phyloP scores from a whole-genome alignment of 2,797 vertebrate species.

The Holocentrus rufus region DNA sequence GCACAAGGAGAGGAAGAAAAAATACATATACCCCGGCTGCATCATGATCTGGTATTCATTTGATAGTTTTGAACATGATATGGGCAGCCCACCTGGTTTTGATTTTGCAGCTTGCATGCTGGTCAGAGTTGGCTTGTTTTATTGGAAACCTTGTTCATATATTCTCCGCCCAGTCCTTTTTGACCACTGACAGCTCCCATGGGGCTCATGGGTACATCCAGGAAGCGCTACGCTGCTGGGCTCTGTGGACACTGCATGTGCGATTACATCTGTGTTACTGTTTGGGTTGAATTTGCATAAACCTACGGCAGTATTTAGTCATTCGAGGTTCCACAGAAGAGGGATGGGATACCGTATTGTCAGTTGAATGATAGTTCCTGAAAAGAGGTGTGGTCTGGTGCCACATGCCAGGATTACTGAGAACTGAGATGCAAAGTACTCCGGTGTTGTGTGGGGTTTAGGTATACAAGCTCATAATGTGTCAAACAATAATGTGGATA shows the following conservation, averaged over 20 bases:
- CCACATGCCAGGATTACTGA: conserved; percentile 3
- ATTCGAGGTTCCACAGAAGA: conserved; percentile 36
- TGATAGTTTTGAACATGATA: conserved; percentile 82
- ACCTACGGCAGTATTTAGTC: conserved; percentile 34
- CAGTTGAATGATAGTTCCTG: conserved; percentile 54
- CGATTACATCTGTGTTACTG: conserved; percentile 40
- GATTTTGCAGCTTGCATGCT: conserved; percentile 78
- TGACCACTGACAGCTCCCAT: conserved; percentile 80
- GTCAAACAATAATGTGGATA: neutral
- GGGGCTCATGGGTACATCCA: conserved; percentile 75
- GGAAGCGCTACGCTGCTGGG: conserved; percentile 41
- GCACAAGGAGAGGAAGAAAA: conserved; percentile 62
- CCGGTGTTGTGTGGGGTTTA: too few species aligned
- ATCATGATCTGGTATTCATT: conserved; percentile 83
- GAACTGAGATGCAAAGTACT: neutral
- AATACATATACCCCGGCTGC: conserved; percentile 61
- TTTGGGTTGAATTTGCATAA: conserved; percentile 41
- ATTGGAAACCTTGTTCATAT: conserved; percentile 85
- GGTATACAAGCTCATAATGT: neutral
- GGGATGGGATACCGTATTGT: conserved; percentile 36
- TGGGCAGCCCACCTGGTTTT: conserved; percentile 83
- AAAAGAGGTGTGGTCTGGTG: conserved; percentile 37
- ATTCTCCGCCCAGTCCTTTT: conserved; percentile 73
- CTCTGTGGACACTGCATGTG: conserved; percentile 34
- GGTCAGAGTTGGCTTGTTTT: conserved; percentile 84